phyloP scores from a whole-genome alignment of 2,888 invertebrate genomes.

The Folsomia manolachei region DNA sequence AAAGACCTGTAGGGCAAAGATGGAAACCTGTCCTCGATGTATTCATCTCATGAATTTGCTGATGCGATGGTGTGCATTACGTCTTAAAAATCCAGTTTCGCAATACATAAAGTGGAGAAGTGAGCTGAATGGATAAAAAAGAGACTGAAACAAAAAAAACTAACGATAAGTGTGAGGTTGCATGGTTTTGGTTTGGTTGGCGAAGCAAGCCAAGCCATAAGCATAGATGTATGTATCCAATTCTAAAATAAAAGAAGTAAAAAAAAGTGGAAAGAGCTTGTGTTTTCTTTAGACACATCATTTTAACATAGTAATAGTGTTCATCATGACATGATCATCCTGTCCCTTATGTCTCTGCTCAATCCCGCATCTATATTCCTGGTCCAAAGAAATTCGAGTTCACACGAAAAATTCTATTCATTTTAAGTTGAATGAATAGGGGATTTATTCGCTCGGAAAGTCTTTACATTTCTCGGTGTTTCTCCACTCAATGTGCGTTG shows the following conservation, averaged over 20 bases:
- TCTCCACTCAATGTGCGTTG: too few species aligned
- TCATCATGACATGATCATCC: slow-evolving; percentile 41
- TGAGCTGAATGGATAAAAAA: slow-evolving; percentile 16
- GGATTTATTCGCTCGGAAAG: slow-evolving; percentile 12
- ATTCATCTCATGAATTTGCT: background rate
- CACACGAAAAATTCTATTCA: slow-evolving; percentile 10
- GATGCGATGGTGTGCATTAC: background rate
- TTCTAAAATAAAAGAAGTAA: slow-evolving; percentile 12
- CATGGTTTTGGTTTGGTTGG: background rate
- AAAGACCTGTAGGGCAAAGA: background rate
- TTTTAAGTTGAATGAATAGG: slow-evolving; percentile 19
- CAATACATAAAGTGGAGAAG: slow-evolving; percentile 10
- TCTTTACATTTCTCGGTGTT: too few species aligned
- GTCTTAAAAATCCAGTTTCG: background rate
- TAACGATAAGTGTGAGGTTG: slow-evolving; percentile 1
- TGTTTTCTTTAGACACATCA: slow-evolving; percentile 43
- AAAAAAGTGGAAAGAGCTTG: slow-evolving; percentile 1
- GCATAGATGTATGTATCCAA: slow-evolving; percentile 5
- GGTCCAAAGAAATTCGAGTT: background rate
- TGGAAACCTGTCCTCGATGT: too few species aligned
- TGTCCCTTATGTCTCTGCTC: slow-evolving; percentile 19
- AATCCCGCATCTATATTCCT: slow-evolving; percentile 15
- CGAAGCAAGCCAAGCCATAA: too few species aligned
- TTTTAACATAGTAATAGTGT: slow-evolving; percentile 47
- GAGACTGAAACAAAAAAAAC: background rate